Base-by-base conservation (phyloP, 2,113 vertebrate genomes). In the Tylochromis polylepis region DNA sequence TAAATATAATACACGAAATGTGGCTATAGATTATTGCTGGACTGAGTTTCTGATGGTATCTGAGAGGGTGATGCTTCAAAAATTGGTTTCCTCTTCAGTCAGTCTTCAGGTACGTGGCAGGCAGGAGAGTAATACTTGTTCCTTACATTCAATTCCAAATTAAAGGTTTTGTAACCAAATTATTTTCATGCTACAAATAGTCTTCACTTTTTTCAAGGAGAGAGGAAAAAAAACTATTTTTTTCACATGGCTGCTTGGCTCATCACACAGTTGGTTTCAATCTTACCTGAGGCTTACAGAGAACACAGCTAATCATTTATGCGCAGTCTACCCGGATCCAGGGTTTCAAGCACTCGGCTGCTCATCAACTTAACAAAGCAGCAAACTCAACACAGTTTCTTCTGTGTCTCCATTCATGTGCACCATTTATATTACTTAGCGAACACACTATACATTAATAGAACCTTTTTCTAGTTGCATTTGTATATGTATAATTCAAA, bases 11-110 rank as follows among this genome's bases (percentile, higher is more conserved):
- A n/a, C n/a, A n/a, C 31, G 14, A 78, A 31, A 70, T 56, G 24
- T 53, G 27, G 22, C 78, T 86, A 56, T 36, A 87, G 31, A 53
- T 77, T 79, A 58, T 60, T 85, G 59, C 70, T 84, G 51, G 58
- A 79, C 24, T 58, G 31, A 57, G 59, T 86, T 72, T 51, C 46
- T 77, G 46, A 53, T 16, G 11, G 8, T 5, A 34, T 77, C 16
- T n/a, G 72, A 53, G 72, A 75, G 88, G 55, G 4, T 43, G 70
- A 27, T 8, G 0, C 55, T 31, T 31, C 29, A 51, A 9, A 81
- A 77, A 70, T 49, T 62, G 12, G 84, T 88, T 51, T 14, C 11
- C 4, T 77, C 70, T 20, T n/a, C 70, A 51, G 53, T 11, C 5
- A n/a, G 4, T 55, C 53, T 5, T 51, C 43, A 8, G 70, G 43